These are phyloP conservation scores for Oryzaephilus surinamensis DNA, from an alignment of 1,140 invertebrate genomes.

Conservation along the genomic window DNA sequence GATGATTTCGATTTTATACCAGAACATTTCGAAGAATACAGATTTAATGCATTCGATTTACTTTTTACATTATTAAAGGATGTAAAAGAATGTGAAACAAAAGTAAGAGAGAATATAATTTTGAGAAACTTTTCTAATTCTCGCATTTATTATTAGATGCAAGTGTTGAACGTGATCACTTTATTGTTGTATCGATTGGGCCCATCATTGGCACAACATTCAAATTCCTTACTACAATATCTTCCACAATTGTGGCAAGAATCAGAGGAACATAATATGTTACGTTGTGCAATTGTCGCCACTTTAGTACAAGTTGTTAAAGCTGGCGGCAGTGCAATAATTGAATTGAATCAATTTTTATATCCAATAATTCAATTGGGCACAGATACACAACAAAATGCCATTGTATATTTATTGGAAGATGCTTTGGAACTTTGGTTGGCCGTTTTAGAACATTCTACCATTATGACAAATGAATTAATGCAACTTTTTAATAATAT, in stretches of 20 bases:
- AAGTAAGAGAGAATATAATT: constrained; percentile 43
- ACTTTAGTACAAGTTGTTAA: constrained; percentile 69
- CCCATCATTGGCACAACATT: constrained; percentile 57
- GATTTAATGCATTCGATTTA: constrained; percentile 63
- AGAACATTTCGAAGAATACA: constrained; percentile 73
- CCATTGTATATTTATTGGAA: constrained; percentile 82
- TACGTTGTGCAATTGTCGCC: constrained; percentile 83
- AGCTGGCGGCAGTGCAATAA: constrained; percentile 50
- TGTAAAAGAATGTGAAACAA: constrained; percentile 85
- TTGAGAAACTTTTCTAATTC: constrained; percentile 1
- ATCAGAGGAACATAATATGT: constrained; percentile 79
- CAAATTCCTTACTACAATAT: constrained; percentile 64
- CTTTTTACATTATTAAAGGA: constrained; percentile 79
- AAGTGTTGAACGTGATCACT: constrained; percentile 79
- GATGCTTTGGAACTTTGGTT: constrained; percentile 88
- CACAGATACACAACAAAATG: constrained; percentile 67
- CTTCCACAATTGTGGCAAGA: constrained; percentile 80
- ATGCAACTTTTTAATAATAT: constrained; percentile 68
- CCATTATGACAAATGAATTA: constrained; percentile 48
- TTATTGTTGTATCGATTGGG: constrained; percentile 82
- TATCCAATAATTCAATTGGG: constrained; percentile 67
- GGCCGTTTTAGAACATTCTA: constrained; percentile 67
- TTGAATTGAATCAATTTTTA: constrained; percentile 54
- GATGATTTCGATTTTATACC: constrained; percentile 89
- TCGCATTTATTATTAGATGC: constrained; percentile 55